Evolutionary conservation across 2,797 vertebrate species (phyloP), one percentile per base, ranked within the genome.

Genomic region (Peromyscus nudipes): DNA sequence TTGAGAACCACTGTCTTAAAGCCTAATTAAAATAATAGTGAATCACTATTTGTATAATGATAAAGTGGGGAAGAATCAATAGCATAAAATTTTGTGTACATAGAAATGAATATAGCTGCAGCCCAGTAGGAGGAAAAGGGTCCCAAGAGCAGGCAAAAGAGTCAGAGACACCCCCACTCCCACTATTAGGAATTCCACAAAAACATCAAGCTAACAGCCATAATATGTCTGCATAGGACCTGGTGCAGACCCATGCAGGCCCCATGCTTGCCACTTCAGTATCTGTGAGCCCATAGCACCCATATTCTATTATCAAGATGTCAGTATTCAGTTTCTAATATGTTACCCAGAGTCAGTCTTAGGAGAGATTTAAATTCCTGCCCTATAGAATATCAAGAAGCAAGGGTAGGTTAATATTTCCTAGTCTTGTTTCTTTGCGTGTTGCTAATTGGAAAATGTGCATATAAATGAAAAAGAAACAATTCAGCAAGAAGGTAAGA

Each of bases 361-460:
- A 80, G 31, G 34, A 84, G 9, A 84, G 76, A 84, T 86, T 94
- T 82, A 94, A 91, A 91, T 89, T 93, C 73, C 46, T 34, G 65
- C 31, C 25, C 29, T 34, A 14, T 21, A 89, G 6, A 93, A 95
- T 79, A 89, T 25, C 49, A 37, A 4, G 60, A 80, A 57, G 65
- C 67, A 73, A 40, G 4, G 87, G 43, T 91, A 81, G 29, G 5
- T 49, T 49, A 76, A 71, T 37, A 25, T 16, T 52, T 90, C 89
- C 49, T 82, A 77, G 29, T 25, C 7, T 37, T 82, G 43, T 83
- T 76, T 43, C 43, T 87, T 87, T 40, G 14, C 79, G 11, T 80
- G 27, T 62, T 80, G 87, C 6, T 25, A 40, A 87, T 89, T 88
- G 75, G 73, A 60, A 97, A 93, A 82, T n/a, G 52, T 8, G 29